Percentiles rank a stretch among this genome's conserved stretches.
Evolutionary conservation across 53 echinoderm and acorn worm species (phyloP).

Genomic region (Echinometra lucunter): DNA sequence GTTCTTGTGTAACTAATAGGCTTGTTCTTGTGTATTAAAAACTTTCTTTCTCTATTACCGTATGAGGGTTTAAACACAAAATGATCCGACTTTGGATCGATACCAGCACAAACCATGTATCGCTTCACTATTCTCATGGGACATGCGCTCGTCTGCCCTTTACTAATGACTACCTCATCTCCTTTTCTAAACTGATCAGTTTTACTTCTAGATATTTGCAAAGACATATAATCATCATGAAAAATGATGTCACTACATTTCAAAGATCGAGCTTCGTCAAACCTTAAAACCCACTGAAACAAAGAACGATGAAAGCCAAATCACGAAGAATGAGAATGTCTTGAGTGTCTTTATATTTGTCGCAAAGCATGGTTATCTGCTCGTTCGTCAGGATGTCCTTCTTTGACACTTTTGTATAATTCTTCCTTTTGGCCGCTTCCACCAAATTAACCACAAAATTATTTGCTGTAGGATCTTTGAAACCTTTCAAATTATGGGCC

Average conservation of each 20-base stretch:
- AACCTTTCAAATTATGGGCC: too few relatives aligned
- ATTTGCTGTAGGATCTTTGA: too few relatives aligned
- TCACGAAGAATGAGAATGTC: neutral
- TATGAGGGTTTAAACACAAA: neutral
- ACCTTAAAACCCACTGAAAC: neutral
- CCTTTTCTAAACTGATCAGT: constrained; percentile 33
- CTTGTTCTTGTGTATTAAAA: neutral
- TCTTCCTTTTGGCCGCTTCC: too few relatives aligned
- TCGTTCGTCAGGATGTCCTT: neutral
- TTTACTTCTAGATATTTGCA: neutral
- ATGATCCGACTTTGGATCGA: neutral
- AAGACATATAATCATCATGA: neutral
- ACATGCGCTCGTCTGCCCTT: constrained; percentile 35
- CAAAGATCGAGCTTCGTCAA: neutral
- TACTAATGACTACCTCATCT: neutral
- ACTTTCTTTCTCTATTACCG: too few relatives aligned
- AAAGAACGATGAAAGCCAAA: neutral
- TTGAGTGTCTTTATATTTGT: neutral
- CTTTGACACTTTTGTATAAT: neutral
- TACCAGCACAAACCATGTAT: neutral
- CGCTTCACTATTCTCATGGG: neutral
- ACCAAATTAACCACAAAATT: too few relatives aligned
- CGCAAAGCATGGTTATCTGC: neutral
- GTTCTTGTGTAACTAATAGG: neutral
- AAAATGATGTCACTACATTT: neutral